phyloP scores from a whole-genome alignment of 2,888 invertebrate genomes.

The Atethmia centrago region DNA sequence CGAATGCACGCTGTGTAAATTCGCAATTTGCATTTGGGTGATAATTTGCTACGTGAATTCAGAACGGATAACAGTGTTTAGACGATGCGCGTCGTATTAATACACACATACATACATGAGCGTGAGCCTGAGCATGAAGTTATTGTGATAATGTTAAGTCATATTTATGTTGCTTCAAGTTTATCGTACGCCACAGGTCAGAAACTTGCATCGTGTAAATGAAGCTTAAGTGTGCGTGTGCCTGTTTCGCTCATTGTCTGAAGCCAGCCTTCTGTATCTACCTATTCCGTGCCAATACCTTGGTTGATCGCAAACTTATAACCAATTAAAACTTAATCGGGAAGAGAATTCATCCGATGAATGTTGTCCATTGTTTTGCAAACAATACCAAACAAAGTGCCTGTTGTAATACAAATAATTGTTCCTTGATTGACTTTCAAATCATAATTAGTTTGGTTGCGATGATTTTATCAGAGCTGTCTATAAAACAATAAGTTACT shows the following conservation, averaged over 20 bases:
- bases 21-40: too few species aligned
- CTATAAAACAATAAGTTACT: not conserved
- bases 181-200: too few species aligned
- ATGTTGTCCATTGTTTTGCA: conserved; percentile 53
- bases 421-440: conserved; percentile 60
- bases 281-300: conserved; percentile 27
- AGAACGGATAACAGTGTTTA: too few species aligned
- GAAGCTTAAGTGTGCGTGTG: too few species aligned
- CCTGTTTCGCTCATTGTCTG: not conserved
- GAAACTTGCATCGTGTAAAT: too few species aligned
- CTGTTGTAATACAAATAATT: conserved; percentile 45
- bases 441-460: conserved; percentile 38
- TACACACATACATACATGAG: too few species aligned
- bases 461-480: conserved; percentile 25
- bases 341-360: conserved; percentile 50
- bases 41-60: too few species aligned
- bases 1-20: too few species aligned
- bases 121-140: too few species aligned
- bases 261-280: not conserved
- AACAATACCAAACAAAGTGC: conserved; percentile 51
- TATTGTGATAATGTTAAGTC: too few species aligned
- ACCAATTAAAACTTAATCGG: conserved; percentile 62
- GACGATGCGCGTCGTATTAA: not conserved
- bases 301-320: conserved; percentile 52
- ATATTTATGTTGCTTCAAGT: not conserved